phyloP scores from a whole-genome alignment of 2,113 vertebrate genomes.

The Nothoprocta perdicaria region DNA sequence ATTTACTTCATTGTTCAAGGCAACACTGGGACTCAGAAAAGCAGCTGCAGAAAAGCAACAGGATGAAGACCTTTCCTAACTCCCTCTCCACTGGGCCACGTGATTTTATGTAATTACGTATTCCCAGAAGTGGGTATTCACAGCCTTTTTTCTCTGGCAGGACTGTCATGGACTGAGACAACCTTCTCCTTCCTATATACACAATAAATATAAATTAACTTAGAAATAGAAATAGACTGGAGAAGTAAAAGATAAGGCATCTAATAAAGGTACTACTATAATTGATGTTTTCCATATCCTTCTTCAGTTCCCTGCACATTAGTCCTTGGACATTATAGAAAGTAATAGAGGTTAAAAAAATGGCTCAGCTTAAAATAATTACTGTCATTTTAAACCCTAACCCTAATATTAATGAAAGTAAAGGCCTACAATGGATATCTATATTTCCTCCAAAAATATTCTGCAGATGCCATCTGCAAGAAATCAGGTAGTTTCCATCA shows the following conservation, averaged over 20 bases:
- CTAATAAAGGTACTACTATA: not conserved
- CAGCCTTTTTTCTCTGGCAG: not conserved
- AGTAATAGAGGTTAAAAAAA: not conserved
- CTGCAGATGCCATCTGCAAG: not conserved
- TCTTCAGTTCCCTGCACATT: not conserved
- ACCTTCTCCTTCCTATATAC: not conserved
- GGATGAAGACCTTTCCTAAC: not conserved
- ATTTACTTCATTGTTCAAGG: not conserved
- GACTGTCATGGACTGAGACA: not conserved
- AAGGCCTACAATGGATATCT: not conserved
- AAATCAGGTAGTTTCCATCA: not conserved
- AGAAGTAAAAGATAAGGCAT: not conserved
- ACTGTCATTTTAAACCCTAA: not conserved
- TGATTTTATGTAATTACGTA: not conserved
- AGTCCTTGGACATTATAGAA: not conserved
- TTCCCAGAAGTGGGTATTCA: not conserved
- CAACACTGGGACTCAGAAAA: not conserved
- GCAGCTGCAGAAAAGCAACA: not conserved
- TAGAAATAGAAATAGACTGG: not conserved
- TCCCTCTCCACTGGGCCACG: rapidly evolving
- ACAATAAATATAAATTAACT: not conserved
- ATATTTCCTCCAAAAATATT: not conserved
- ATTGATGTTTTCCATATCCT: not conserved
- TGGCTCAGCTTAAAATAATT: not conserved
- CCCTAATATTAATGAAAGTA: not conserved